Evolutionary conservation across 2,113 vertebrate genomes (phyloP).

Genomic region (Elephas maximus): DNA sequence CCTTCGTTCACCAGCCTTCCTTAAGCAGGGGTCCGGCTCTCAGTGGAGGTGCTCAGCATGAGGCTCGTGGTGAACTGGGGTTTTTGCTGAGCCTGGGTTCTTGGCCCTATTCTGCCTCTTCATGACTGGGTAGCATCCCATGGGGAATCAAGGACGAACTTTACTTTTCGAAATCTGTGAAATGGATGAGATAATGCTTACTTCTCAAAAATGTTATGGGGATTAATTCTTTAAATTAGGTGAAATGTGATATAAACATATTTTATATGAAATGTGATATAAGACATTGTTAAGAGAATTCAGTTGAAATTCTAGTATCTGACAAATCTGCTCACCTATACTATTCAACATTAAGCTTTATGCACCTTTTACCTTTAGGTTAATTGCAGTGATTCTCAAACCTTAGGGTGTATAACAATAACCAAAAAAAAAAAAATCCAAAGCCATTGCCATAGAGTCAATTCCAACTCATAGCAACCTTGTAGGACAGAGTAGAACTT

Average conservation of each 20-base stretch:
- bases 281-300: conserved; percentile 33
- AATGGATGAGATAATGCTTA: background rate
- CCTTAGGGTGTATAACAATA: background rate
- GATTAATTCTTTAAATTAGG: background rate
- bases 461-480: background rate
- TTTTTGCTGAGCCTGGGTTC: background rate
- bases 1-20: conserved; percentile 58
- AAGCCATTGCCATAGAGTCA: background rate
- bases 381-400: background rate
- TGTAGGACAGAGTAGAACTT: background rate
- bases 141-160: background rate
- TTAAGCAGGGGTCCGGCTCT: background rate
- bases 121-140: background rate
- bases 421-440: background rate
- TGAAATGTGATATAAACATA: background rate
- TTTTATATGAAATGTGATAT: background rate
- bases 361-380: background rate
- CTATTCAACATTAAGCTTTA: conserved; percentile 85
- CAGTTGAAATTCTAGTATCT: conserved; percentile 84
- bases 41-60: background rate
- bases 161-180: conserved; percentile 31
- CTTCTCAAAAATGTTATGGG: background rate
- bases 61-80: too few species aligned
- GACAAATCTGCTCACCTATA: conserved; percentile 84
- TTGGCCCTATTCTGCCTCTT: background rate